A percentile compares a stretch with the other conserved stretches of the same genome.
phyloP scores from a whole-genome alignment of 2,888 invertebrate species.

The Acronicta alni region DNA sequence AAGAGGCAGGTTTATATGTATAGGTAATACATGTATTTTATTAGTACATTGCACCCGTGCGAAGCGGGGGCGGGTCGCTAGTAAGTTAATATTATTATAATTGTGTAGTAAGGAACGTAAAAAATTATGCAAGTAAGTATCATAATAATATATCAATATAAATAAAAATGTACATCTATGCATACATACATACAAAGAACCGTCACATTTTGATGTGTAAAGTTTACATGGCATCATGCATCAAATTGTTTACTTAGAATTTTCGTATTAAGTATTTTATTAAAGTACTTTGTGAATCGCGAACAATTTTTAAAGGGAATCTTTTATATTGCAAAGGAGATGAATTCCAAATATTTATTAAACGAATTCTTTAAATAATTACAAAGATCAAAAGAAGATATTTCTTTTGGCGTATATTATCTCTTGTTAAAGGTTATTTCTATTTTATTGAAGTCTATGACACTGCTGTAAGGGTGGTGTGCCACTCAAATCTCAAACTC shows the following conservation, averaged over 20 bases:
- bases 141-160: too few relatives aligned
- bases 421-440: background rate
- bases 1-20: too few relatives aligned
- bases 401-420: constrained; percentile 19
- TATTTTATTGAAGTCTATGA: background rate
- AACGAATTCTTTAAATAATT: constrained; percentile 31
- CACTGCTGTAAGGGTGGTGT: too few relatives aligned
- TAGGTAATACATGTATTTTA: too few relatives aligned
- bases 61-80: too few relatives aligned
- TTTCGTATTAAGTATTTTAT: constrained; percentile 13
- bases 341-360: constrained; percentile 23
- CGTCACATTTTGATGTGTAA: background rate
- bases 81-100: too few relatives aligned
- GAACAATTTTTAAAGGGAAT: constrained; percentile 14
- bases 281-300: constrained; percentile 16
- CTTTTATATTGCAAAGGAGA: constrained; percentile 18
- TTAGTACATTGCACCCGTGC: too few relatives aligned
- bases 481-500: too few relatives aligned
- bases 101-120: too few relatives aligned
- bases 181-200: too few relatives aligned
- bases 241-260: constrained; percentile 4
- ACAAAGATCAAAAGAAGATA: constrained; percentile 10
- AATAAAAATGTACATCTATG: too few relatives aligned
- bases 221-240: background rate
- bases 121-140: too few relatives aligned